Percentiles rank a stretch among this genome's conserved stretches.
phyloP scores from a whole-genome alignment of 2,113 vertebrate genomes.

The Cynopterus brachyotis region DNA sequence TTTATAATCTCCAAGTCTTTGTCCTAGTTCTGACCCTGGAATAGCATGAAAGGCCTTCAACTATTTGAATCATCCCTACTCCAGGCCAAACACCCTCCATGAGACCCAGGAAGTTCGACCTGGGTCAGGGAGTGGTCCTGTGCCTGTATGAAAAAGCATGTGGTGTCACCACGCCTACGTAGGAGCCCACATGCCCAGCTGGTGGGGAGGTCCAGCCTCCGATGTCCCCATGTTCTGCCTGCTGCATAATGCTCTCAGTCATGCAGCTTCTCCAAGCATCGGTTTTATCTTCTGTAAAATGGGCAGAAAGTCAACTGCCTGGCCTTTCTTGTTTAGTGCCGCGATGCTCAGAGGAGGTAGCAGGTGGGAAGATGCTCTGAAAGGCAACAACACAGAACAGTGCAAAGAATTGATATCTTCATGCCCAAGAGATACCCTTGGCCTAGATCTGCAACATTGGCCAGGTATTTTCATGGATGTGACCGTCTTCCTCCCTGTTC shows the following conservation, averaged over 20 bases:
- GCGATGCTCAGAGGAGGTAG: not conserved
- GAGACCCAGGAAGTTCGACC: not conserved
- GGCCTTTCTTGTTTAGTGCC: not conserved
- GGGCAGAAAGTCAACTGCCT: too few relatives aligned
- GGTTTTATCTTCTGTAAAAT: not conserved
- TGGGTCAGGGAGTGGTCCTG: too few relatives aligned
- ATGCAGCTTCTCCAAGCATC: not conserved
- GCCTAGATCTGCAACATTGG: accelerated
- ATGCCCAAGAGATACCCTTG: accelerated
- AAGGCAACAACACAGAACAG: not conserved
- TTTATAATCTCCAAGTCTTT: not conserved
- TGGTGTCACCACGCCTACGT: too few relatives aligned
- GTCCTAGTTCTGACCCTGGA: not conserved
- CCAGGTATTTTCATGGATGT: not conserved
- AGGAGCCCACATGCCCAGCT: not conserved
- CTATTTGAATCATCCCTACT: not conserved
- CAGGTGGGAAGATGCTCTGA: not conserved
- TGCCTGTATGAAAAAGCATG: not conserved
- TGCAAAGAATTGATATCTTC: not conserved
- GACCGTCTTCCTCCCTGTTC: not conserved
- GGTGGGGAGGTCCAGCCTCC: not conserved
- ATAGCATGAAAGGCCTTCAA: not conserved
- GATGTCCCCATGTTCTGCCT: not conserved
- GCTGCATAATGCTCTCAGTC: accelerated
- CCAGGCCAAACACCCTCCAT: not conserved